phyloP scores from a whole-genome alignment of 2,113 vertebrate genomes.

The Pedetes capensis region DNA sequence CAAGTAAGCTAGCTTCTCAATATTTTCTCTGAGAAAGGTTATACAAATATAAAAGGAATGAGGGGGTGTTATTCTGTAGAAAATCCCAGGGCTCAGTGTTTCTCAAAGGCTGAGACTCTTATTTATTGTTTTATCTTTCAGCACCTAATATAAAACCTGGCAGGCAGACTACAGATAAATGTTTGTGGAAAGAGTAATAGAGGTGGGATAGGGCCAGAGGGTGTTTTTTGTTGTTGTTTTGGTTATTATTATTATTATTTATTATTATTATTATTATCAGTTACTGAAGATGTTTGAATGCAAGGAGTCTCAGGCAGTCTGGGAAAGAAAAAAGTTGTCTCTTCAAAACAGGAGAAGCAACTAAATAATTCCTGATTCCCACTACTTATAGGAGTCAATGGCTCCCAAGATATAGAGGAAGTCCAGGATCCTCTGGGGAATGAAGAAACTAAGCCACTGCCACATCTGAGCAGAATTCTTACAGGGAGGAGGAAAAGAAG shows the following conservation, averaged over 20 bases:
- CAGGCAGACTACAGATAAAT: background rate
- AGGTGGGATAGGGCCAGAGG: background rate
- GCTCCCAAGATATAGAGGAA: background rate
- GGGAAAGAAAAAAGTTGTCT: background rate
- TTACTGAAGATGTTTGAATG: background rate
- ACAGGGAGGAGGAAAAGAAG: background rate
- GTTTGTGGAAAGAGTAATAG: background rate
- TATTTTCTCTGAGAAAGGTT: constrained; percentile 13
- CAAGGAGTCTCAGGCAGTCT: background rate
- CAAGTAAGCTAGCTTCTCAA: background rate
- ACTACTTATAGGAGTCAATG: background rate
- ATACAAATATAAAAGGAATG: background rate
- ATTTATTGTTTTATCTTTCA: background rate
- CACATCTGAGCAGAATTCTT: background rate
- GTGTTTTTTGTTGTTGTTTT: too few relatives aligned
- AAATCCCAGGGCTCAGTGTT: background rate
- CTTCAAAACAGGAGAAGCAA: background rate
- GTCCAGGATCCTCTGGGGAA: background rate
- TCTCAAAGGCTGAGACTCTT: background rate
- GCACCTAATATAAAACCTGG: background rate
- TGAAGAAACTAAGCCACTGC: background rate
- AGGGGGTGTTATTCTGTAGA: background rate
- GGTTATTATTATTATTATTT: too few relatives aligned
- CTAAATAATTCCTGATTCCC: background rate
- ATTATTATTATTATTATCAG: too few relatives aligned